phyloP scores from a whole-genome alignment of 92 coral and sea anemone species.

The Galaxea fascicularis region DNA sequence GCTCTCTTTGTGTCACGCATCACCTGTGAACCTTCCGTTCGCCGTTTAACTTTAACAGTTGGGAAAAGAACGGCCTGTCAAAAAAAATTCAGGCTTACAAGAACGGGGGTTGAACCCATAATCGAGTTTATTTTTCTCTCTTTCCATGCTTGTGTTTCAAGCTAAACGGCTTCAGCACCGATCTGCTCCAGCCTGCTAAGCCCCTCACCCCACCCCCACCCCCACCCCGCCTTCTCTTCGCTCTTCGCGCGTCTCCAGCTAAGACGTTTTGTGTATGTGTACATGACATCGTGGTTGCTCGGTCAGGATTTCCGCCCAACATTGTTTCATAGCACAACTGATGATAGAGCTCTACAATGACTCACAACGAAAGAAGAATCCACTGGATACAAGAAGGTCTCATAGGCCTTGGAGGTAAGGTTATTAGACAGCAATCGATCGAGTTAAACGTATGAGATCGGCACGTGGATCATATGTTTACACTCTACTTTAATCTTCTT shows the following conservation, averaged over 20 bases:
- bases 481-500: background rate
- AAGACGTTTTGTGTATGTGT: background rate
- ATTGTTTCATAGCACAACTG: too few species aligned
- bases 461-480: background rate
- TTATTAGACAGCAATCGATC: background rate
- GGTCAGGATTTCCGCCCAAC: background rate
- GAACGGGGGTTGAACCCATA: too few species aligned
- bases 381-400: conserved; percentile 89
- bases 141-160: too few species aligned
- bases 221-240: background rate
- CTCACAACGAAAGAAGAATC: conserved; percentile 86
- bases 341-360: conserved; percentile 41
- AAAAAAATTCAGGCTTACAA: too few species aligned
- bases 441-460: background rate
- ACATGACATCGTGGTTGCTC: background rate
- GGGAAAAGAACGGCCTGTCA: too few species aligned
- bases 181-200: background rate
- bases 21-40: too few species aligned
- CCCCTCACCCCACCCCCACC: background rate
- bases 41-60: too few species aligned
- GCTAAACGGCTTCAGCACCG: too few species aligned
- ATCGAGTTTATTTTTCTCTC: too few species aligned
- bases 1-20: too few species aligned
- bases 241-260: background rate
- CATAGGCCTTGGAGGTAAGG: conserved; percentile 88